Evolutionary conservation across 2,797 vertebrate species (phyloP).

Genomic region (Alosa sapidissima): DNA sequence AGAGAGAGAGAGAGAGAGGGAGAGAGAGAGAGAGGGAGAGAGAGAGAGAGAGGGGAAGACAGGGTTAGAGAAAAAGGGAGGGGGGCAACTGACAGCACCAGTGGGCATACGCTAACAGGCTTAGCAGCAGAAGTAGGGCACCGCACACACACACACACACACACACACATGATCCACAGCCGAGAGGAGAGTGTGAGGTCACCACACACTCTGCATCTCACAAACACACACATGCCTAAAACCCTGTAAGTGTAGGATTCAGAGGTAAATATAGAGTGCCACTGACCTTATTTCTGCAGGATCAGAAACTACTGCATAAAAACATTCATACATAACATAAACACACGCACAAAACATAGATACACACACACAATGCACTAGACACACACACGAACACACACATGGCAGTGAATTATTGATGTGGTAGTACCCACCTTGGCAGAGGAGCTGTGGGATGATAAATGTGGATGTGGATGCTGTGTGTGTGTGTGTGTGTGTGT

Average conservation of each 20-base stretch:
- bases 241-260: not conserved
- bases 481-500: not conserved
- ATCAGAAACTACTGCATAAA: conserved; percentile 22
- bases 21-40: not conserved
- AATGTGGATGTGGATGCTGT: no score
- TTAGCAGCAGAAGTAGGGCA: conserved; percentile 68
- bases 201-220: conserved; percentile 5
- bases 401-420: not conserved
- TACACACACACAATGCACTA: not conserved
- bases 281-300: conserved; percentile 62
- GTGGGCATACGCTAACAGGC: conserved; percentile 58
- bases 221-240: not conserved
- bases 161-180: not conserved
- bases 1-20: not conserved
- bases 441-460: no score
- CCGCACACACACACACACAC: not conserved
- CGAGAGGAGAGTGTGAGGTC: not conserved
- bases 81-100: not conserved
- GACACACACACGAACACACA: not conserved
- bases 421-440: no score
- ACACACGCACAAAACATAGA: not conserved
- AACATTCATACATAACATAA: not conserved
- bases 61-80: not conserved
- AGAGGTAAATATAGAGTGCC: conserved; percentile 63
- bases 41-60: not conserved